Evolutionary conservation across 2,113 vertebrate species (phyloP), one percentile per base, ranked within the genome.

Genomic region (Cyanocitta stelleri): DNA sequence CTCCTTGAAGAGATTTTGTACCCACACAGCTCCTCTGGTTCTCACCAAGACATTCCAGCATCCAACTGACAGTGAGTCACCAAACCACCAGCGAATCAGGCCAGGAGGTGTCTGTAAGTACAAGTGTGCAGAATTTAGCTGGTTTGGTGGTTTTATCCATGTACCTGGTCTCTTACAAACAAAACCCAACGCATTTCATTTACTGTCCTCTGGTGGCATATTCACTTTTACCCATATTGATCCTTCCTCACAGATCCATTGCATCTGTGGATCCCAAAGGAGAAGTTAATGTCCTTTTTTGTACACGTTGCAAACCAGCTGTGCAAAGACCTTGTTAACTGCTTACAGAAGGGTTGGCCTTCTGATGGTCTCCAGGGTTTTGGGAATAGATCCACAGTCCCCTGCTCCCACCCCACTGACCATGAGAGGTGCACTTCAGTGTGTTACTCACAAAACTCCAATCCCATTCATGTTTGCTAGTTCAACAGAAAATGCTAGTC

Each of bases 181-280:
- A 54, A 75, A 86, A 24, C 13, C 10, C 51, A 73, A 9, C 11
- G 4, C 66, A 27, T 76, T 91, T 87, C 30, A 71, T 81, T 89
- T 81, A 48, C 85, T 90, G 79, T 84, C 85, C 82, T 90, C 83
- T 77, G 63, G 87, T 87, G 87, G 35, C 79, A 67, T 21, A 55
- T 84, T 92, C 52, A 21, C 43, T 93, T 66, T 88, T 61, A 39
- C 64, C 92, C 21, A 2, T 44, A 59, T 67, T 67, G 84, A 78
- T 88, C 72, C 67, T 75, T 74, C 39, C 73, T 64, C 58, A 15
- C 1, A 0, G 58, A 79, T 43, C 73, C 48, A 21, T 77, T 88
- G 80, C n/a, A 58, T 63, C 67, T 59, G 39, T 43, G 56, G 26
- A 41, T 90, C 72, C 78, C 71, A 74, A 35, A 80, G 67, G 66